Base-by-base conservation (phyloP, 1,140 invertebrate genomes). In the Xylocopa sonorina region DNA sequence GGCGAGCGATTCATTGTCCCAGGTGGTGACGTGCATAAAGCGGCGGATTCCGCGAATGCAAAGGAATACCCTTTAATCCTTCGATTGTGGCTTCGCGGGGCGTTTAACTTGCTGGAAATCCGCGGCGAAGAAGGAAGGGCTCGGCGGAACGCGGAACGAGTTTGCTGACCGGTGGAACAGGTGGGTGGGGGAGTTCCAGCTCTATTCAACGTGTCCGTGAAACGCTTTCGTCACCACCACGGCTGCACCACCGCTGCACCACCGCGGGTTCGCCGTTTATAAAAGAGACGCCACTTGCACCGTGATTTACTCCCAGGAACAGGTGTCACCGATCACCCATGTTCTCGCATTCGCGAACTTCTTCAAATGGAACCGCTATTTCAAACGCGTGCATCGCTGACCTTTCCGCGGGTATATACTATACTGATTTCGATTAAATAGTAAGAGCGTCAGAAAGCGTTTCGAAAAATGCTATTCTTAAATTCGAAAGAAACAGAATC, bases 151-250 rank as follows among this genome's bases (percentile, higher is more conserved):
- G 51, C 6, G 27, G 18, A 46, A 57, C 60, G 29, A 55, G 41
- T 74, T 75, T 38, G 63, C 58, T 38, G 72, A 75, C 71, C 78
- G 72, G 41, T 55, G 67, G 60, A 81, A 81, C 80, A 81, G 80
- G 80, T 81, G 80, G 75, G 67, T 66, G 74, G 75, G 72, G 80
- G 75, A 78, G 80, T 43, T 14, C 64, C 50, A 27, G 57, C 41
- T 58, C 38, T 71, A 66, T 78, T 81, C 63, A 34, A 51, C 69
- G 24, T 34, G 2, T 1, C 48, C n/a, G 6, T 12, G 32, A 14
- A n/a, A 43, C n/a, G 53, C 51, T 71, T 66, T 78, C 51, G 58
- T 64, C 62, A 7, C 12, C 48, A n/a, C 18, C 18, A 3, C 32
- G n/a, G n/a, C n/a, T n/a, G n/a, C n/a, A n/a, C 41, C 27, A n/a